Percentiles rank a stretch among this genome's conserved stretches.
These are phyloP conservation scores for Oligia strigilis DNA, from an alignment of 2,888 invertebrate species.

Conservation along the genomic window DNA sequence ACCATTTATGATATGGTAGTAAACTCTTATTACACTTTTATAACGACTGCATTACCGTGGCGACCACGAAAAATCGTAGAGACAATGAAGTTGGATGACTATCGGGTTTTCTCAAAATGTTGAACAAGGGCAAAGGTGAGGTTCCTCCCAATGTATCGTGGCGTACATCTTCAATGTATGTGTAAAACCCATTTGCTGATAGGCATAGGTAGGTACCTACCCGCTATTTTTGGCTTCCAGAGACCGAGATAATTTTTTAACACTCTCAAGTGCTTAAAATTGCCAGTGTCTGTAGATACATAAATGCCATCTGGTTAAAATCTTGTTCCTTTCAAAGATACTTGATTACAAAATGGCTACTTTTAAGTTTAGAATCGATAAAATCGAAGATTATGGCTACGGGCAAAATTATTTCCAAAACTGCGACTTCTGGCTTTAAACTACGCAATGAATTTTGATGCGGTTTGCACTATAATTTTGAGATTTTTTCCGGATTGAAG, in stretches of 20 bases:
- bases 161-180: not conserved
- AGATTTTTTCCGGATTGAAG: too few relatives aligned
- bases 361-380: not conserved
- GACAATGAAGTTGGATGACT: not conserved
- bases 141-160: not conserved
- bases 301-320: slow-evolving; percentile 6
- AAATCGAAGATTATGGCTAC: not conserved
- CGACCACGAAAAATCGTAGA: not conserved
- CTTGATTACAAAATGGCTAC: not conserved
- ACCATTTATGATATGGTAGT: not conserved
- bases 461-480: too few relatives aligned
- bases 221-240: not conserved
- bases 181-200: not conserved
- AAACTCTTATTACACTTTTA: not conserved
- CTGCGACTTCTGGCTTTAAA: not conserved
- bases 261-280: slow-evolving; percentile 9
- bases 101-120: not conserved
- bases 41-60: not conserved
- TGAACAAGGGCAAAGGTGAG: not conserved
- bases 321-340: not conserved
- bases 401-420: not conserved
- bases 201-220: not conserved
- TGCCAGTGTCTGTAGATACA: slow-evolving; percentile 1
- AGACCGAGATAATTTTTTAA: not conserved
- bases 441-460: too few relatives aligned